Evolutionary conservation across 2,797 vertebrate species (phyloP).

Genomic region (Hippocampus kuda): DNA sequence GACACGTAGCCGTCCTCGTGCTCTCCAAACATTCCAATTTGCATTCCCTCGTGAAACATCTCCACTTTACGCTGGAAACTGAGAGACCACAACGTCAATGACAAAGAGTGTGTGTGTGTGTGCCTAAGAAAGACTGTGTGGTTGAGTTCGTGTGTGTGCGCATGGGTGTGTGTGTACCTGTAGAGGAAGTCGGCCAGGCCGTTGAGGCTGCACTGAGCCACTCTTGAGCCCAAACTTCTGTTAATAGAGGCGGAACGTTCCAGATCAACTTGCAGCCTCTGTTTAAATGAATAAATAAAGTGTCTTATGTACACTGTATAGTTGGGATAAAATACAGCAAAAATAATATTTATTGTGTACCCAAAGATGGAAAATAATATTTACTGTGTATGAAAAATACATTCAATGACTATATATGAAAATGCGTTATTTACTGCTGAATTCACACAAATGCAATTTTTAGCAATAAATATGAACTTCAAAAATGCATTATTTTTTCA

Average conservation of each 20-base stretch:
- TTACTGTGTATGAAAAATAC: too few relatives aligned
- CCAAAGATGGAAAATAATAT: too few relatives aligned
- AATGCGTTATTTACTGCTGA: too few relatives aligned
- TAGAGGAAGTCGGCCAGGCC: constrained; percentile 82
- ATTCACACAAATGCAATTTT: too few relatives aligned
- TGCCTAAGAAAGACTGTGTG: neutral
- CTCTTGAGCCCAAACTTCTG: constrained; percentile 69
- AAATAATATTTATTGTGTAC: too few relatives aligned
- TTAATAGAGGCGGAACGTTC: constrained; percentile 76
- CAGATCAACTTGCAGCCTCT: constrained; percentile 78
- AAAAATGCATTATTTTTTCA: too few relatives aligned
- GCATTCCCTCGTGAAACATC: constrained; percentile 74
- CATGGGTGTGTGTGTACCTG: constrained; percentile 58
- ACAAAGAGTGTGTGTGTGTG: neutral
- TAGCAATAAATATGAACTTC: too few relatives aligned
- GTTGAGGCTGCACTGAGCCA: constrained; percentile 77
- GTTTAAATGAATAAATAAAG: neutral
- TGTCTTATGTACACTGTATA: neutral
- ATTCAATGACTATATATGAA: too few relatives aligned
- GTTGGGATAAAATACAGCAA: neutral
- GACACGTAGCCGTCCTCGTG: constrained; percentile 63
- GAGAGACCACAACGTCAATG: neutral
- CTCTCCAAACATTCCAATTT: constrained; percentile 55
- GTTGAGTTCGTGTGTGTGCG: constrained; percentile 1
- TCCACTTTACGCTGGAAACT: constrained; percentile 87